Evolutionary conservation across 2,113 vertebrate genomes (phyloP).

Genomic region (Chunga burmeisteri): DNA sequence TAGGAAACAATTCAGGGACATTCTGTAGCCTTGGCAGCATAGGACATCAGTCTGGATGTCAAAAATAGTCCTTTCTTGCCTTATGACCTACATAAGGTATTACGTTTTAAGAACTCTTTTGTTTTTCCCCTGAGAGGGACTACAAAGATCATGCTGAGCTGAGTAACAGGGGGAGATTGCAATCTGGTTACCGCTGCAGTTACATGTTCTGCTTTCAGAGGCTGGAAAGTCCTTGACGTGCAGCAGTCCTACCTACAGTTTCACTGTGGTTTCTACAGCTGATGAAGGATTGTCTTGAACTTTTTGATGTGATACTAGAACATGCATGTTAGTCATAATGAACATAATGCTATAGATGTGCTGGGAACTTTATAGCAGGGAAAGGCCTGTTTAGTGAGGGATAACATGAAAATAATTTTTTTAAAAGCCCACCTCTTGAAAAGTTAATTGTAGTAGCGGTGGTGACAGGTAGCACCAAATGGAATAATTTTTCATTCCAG

Average conservation of each 20-base stretch:
- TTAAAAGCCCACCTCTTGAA: not conserved
- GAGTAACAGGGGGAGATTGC: constrained; percentile 10
- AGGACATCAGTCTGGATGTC: not conserved
- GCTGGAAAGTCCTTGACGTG: constrained; percentile 72
- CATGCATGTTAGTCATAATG: not conserved
- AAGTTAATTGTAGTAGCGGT: not conserved
- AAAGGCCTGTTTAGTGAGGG: not conserved
- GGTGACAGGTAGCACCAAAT: not conserved
- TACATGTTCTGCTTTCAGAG: constrained; percentile 53
- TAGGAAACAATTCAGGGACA: not conserved
- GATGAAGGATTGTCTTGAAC: constrained; percentile 49
- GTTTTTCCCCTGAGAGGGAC: not conserved
- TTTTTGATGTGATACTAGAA: constrained; percentile 1
- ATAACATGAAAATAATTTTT: not conserved
- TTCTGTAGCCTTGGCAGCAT: not conserved
- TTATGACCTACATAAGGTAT: constrained; percentile 32
- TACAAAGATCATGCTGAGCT: constrained; percentile 19
- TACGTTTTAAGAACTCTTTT: not conserved
- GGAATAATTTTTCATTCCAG: not conserved
- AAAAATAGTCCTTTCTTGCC: not conserved
- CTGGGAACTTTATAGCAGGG: not conserved
- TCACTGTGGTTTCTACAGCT: constrained; percentile 69
- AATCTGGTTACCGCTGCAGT: constrained; percentile 13
- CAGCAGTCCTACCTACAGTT: constrained; percentile 41
- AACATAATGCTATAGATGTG: not conserved